phyloP scores from a whole-genome alignment of 2,113 vertebrate species.

The Globicephala melas region DNA sequence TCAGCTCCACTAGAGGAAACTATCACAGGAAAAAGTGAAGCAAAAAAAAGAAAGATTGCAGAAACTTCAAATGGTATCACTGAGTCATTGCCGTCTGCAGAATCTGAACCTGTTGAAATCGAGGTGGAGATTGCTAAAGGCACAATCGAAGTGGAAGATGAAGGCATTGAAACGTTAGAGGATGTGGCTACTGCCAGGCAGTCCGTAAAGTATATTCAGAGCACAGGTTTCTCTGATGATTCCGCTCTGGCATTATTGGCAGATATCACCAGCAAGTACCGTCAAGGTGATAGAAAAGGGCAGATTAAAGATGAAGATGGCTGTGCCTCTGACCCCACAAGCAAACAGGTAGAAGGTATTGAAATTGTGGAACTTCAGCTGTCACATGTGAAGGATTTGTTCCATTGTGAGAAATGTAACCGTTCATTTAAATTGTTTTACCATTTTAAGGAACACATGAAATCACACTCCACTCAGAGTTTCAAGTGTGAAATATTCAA shows the following conservation, averaged over 20 bases:
- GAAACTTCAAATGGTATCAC: constrained; percentile 95
- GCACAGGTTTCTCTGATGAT: constrained; percentile 88
- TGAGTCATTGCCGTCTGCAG: constrained; percentile 89
- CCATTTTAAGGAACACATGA: constrained; percentile 99
- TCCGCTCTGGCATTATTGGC: constrained; percentile 95
- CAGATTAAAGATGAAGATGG: constrained; percentile 82
- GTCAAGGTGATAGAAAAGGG: constrained; percentile 89
- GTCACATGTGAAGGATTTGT: constrained; percentile 95
- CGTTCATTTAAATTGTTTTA: constrained; percentile 98
- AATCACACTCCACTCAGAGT: constrained; percentile 92
- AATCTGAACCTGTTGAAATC: constrained; percentile 89
- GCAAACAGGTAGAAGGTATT: constrained; percentile 94
- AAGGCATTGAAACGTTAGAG: constrained; percentile 88
- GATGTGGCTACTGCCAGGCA: constrained; percentile 84
- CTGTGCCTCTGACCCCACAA: constrained; percentile 85
- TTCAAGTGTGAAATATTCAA: constrained; percentile 94
- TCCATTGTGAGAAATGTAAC: constrained; percentile 96
- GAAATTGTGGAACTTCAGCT: constrained; percentile 98
- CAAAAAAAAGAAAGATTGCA: constrained; percentile 92
- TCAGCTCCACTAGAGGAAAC: constrained; percentile 79
- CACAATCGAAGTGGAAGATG: constrained; percentile 87
- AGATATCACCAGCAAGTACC: constrained; percentile 98
- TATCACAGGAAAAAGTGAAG: constrained; percentile 81
- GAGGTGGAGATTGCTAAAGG: constrained; percentile 91
- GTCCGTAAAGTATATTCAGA: constrained; percentile 86